Base-by-base conservation (phyloP, 2,797 vertebrate genomes). In the Aeoliscus strigatus region DNA sequence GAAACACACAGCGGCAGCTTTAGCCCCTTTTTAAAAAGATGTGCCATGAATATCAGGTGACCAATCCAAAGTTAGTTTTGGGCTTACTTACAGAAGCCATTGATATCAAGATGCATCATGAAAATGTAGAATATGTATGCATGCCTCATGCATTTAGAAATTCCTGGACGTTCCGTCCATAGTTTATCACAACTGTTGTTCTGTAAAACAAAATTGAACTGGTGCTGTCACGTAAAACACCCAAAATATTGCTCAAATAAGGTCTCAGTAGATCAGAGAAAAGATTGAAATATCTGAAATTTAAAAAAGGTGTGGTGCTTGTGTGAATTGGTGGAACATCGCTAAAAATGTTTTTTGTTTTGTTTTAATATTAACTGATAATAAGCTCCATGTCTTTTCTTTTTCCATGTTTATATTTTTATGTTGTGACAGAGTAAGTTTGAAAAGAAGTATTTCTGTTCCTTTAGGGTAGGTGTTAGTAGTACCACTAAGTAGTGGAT, bases 401-500 rank as follows among this genome's bases (percentile, higher is more conserved):
- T 39, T 48, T 64, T 50, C 21, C 44, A 29, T 60, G 45, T 61
- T n/a, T 69, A 31, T 27, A 23, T 51, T 51, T 63, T 26, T 50
- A 17, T 63, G 11, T 64, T 60, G 52, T 74, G 27, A 55, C 51
- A 14, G 27, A 18, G n/a, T 14, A 25, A 45, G 53, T 18, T 35
- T 53, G 26, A 23, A 40, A 45, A 23, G 18, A 15, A 42, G 27
- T 49, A 3, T 9, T 65, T 58, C 8, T 28, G 38, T 75, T 69
- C 14, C 37, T 58, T 39, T 58, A 32, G 41, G 12, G 24, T 61
- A 49, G 32, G 32, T 52, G 39, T 52, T 46, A 41, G 45, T 60
- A 38, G 23, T n/a, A 56, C 25, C 55, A 27, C 27, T 26, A 38
- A 37, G 56, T 31, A 9, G 33, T 57, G 29, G 31, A 7, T 39